Base-by-base conservation (phyloP, 35 echinoderm and acorn worm species). In the Amphiura filiformis region DNA sequence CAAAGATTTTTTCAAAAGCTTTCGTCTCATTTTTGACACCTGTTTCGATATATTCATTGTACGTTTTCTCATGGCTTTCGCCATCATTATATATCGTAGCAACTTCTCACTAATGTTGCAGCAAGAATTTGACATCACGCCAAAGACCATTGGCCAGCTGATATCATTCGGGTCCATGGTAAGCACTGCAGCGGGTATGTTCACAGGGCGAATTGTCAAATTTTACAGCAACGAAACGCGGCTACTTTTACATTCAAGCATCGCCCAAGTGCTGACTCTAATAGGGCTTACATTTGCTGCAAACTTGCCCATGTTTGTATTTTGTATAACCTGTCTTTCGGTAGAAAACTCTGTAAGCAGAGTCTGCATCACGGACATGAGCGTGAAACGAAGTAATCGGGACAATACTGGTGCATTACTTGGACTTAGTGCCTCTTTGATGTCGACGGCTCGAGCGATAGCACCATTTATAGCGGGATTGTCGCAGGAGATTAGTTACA, bases 101-200 rank as follows among this genome's bases (percentile, higher is more conserved):
- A 98, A 98, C 64, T 98, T 98, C 57, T 85, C 90, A 0, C 75
- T 98, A 14, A 86, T 90, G 33, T 34, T 98, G 77, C 92, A 94
- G 76, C 76, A 94, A 79, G 70, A 81, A 34, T 98, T 89, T 65
- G 56, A 92, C 41, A 92, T 84, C 23, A 89, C 89, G 17, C 92
- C 96, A 0, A 94, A 89, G 36, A 90, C 86, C n/a, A 94, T 76
- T 0, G 96, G 96, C 0, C 90, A 78, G 56, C 89, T 98, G 0
- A 94, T 98, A 2, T 94, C 92, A 3, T 98, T 87, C 39, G 89
- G 92, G 0, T 38, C 92, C 14, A 18, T 94, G 32, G 84, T 91
- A 1, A 38, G 81, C 32, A 86, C 88, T 18, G 11, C 87, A 34
- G 44, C 87, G 7, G 93, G 93, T 32, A 44, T 98, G 52, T n/a